Evolutionary conservation across 2,113 vertebrate genomes (phyloP).

Genomic region (Pycnonotus jocosus): DNA sequence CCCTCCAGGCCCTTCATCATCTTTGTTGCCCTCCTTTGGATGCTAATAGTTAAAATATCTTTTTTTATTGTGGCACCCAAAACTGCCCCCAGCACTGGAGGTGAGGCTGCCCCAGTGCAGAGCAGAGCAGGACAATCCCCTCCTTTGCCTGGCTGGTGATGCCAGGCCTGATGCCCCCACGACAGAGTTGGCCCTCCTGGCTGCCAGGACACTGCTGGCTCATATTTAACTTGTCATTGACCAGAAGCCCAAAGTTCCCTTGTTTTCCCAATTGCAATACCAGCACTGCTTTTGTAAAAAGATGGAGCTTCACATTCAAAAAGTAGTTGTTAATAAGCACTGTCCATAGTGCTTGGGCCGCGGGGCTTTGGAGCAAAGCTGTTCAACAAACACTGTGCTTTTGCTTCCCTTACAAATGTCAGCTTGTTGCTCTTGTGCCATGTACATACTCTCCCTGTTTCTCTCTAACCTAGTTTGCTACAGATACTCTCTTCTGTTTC

Average conservation of each 20-base stretch:
- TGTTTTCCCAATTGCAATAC: not conserved
- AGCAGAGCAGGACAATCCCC: not conserved
- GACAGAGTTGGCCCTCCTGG: accelerated
- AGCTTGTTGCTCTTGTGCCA: not conserved
- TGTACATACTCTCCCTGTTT: not conserved
- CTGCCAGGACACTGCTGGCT: not conserved
- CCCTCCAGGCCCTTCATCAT: not conserved
- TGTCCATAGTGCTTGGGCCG: not conserved
- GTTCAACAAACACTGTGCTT: not conserved
- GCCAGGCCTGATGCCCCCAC: not conserved
- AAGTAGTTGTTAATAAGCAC: not conserved
- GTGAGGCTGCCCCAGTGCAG: accelerated
- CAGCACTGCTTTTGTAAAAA: not conserved
- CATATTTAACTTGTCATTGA: accelerated
- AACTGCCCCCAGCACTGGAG: not conserved
- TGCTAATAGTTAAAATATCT: accelerated
- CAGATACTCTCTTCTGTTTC: not conserved
- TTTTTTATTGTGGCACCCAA: too few relatives aligned
- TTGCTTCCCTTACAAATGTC: not conserved
- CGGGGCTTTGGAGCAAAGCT: not conserved
- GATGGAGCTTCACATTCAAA: not conserved
- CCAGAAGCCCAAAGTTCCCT: not conserved
- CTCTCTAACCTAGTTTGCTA: not conserved
- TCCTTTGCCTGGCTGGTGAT: accelerated
- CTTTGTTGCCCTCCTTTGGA: not conserved